phyloP scores from a whole-genome alignment of 2,888 invertebrate species.

The Agrochola lychnidis region DNA sequence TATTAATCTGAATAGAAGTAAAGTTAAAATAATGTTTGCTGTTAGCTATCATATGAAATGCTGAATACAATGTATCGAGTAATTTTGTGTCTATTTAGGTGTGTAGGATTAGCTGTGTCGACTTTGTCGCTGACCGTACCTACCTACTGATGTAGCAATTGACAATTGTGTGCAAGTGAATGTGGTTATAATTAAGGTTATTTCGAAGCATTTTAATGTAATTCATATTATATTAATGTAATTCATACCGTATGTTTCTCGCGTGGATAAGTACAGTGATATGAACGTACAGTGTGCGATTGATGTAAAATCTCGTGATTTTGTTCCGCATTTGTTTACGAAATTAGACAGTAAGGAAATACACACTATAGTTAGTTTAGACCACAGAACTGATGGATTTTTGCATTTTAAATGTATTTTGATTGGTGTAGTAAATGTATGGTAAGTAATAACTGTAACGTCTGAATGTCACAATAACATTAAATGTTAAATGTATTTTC shows the following conservation, averaged over 20 bases:
- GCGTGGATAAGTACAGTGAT: too few species aligned
- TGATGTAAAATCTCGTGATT: background rate
- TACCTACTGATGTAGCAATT: background rate
- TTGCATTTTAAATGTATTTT: slow-evolving; percentile 17
- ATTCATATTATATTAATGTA: background rate
- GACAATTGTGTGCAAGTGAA: background rate
- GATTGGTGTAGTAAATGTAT: background rate
- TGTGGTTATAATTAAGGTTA: background rate
- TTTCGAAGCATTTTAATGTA: too few species aligned
- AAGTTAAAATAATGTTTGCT: background rate
- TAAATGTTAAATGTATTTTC: slow-evolving; percentile 51
- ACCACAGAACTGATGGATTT: slow-evolving; percentile 30
- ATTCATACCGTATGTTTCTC: background rate
- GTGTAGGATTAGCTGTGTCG: background rate
- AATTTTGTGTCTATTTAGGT: background rate
- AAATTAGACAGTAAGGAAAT: background rate
- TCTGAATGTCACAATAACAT: slow-evolving; percentile 34
- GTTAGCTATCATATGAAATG: background rate
- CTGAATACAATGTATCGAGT: background rate
- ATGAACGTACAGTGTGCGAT: too few species aligned
- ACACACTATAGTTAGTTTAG: background rate
- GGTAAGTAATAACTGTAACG: slow-evolving; percentile 17
- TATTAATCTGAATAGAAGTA: background rate
- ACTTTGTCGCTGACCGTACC: background rate
- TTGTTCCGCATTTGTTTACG: background rate